Conservation (phyloP, 23 tunicate genomes). For the Corella eumyota region DNA sequence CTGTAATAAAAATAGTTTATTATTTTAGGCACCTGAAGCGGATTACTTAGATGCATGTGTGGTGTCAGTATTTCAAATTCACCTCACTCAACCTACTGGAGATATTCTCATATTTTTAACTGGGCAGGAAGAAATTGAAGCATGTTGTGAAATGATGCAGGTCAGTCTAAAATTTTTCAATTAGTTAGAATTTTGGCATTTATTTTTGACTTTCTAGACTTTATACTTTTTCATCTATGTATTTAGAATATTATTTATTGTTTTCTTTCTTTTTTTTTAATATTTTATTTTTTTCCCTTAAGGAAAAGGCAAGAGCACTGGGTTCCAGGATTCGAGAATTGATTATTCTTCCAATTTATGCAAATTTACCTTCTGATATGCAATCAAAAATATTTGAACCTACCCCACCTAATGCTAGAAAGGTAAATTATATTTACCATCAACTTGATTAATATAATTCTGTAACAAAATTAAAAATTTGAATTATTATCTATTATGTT, state of each 20-base stretch:
- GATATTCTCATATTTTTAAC: conserved; percentile 92
- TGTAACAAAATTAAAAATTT: not conserved
- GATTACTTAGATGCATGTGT: conserved; percentile 96
- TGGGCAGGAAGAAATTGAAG: conserved; percentile 94
- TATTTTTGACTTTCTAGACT: no score
- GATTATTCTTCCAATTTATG: conserved; percentile 80
- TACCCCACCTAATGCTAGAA: conserved; percentile 88
- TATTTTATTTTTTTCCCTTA: not conserved
- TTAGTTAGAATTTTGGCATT: no score
- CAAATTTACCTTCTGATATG: conserved; percentile 94
- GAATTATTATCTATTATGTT: not conserved
- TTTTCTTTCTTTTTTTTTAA: not conserved
- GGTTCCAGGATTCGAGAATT: conserved; percentile 84
- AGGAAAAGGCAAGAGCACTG: conserved; percentile 67
- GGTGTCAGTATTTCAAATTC: conserved; percentile 94
- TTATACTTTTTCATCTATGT: no score
- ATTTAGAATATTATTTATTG: no score
- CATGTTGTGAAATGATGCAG: conserved; percentile 86
- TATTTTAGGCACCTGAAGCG: conserved; percentile 80
- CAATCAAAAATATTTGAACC: conserved; percentile 94
- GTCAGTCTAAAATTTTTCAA: no score
- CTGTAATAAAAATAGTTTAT: no score
- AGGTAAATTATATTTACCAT: conserved; percentile 10
- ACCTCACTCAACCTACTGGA: conserved; percentile 89
- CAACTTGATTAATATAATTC: not conserved